A percentile compares a stretch with the other conserved stretches of the same genome.
These are phyloP conservation scores for Leptodactylus fuscus DNA, from an alignment of 2,113 vertebrate species.

Conservation along the genomic window DNA sequence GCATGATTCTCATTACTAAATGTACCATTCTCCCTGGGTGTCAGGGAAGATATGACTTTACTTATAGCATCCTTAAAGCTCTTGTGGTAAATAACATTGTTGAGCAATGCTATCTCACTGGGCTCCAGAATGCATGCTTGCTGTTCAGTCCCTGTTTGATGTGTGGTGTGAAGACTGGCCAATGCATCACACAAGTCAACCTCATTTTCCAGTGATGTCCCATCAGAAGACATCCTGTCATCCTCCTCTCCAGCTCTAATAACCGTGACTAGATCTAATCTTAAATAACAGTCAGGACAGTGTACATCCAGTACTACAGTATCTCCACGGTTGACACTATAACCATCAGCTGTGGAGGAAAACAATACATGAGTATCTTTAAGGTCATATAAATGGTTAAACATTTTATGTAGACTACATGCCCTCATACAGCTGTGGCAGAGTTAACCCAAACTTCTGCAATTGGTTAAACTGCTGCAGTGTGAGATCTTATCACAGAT, in stretches of 20 bases:
- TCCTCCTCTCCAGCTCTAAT: slow-evolving; percentile 66
- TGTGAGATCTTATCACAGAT: too few species aligned
- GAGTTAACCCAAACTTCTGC: too few species aligned
- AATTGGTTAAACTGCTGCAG: too few species aligned
- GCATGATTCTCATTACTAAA: slow-evolving; percentile 59
- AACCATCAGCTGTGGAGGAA: slow-evolving; percentile 72
- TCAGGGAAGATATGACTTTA: slow-evolving; percentile 80
- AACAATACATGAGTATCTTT: not conserved
- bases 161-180: slow-evolving; percentile 86
- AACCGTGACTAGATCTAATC: slow-evolving; percentile 81
- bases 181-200: slow-evolving; percentile 89
- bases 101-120: slow-evolving; percentile 90
- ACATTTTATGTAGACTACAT: not conserved
- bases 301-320: slow-evolving; percentile 86
- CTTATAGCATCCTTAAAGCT: slow-evolving; percentile 82
- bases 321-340: slow-evolving; percentile 79
- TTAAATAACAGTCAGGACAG: slow-evolving; percentile 88
- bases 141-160: slow-evolving; percentile 62
- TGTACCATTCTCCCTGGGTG: slow-evolving; percentile 64
- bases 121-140: slow-evolving; percentile 84
- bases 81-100: slow-evolving; percentile 84
- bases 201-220: slow-evolving; percentile 73
- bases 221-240: slow-evolving; percentile 49
- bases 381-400: not conserved
- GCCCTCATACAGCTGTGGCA: too few species aligned